These are phyloP conservation scores for Eira barbara DNA, from an alignment of 2,113 vertebrate species.

Conservation along the genomic window DNA sequence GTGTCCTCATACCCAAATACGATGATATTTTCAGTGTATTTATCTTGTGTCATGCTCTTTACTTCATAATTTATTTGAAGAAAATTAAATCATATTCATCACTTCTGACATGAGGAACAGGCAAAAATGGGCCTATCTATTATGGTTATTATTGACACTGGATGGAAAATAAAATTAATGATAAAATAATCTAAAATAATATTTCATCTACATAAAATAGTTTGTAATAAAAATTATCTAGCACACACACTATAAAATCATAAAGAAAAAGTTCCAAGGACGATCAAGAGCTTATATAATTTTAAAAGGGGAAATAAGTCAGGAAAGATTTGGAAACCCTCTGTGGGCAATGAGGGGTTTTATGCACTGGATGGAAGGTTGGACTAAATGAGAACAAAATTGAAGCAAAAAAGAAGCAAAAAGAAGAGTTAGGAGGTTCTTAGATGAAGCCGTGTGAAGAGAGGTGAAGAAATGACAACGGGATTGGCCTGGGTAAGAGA, in stretches of 20 bases:
- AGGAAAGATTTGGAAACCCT: background rate
- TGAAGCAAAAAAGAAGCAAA: background rate
- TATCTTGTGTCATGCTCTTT: background rate
- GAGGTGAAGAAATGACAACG: background rate
- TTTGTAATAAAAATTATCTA: background rate
- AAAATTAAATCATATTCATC: background rate
- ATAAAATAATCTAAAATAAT: background rate
- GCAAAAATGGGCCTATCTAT: background rate
- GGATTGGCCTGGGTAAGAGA: background rate
- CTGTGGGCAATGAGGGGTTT: background rate
- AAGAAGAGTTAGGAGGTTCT: background rate
- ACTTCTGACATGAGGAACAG: background rate
- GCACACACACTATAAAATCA: background rate
- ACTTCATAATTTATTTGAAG: background rate
- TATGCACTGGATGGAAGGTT: background rate
- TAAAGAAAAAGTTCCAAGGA: background rate
- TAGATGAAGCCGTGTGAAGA: background rate
- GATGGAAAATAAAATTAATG: constrained; percentile 7
- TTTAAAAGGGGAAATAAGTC: background rate
- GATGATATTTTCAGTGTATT: background rate
- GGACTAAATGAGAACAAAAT: background rate
- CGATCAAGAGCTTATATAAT: background rate
- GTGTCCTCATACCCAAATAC: background rate
- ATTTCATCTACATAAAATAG: background rate
- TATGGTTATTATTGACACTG: background rate